phyloP scores from a whole-genome alignment of 2,113 vertebrate genomes.

The Dromas ardeola region DNA sequence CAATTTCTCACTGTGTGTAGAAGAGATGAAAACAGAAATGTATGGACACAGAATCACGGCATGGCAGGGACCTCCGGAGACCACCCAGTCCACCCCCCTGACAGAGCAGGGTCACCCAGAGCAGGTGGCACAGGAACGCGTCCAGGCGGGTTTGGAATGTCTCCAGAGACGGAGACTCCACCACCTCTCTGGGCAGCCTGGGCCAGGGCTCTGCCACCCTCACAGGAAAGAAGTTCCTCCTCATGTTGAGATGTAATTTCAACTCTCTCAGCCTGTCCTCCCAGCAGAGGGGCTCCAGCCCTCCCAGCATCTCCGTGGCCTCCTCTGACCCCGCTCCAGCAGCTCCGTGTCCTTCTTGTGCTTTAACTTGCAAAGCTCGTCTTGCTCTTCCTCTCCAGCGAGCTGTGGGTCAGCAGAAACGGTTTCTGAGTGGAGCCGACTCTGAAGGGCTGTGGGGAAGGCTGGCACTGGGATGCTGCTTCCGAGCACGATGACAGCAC shows the following conservation, averaged over 20 bases:
- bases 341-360: background rate
- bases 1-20: background rate
- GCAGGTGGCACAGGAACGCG: too few relatives aligned
- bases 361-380: background rate
- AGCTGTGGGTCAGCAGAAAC: background rate
- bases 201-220: too few relatives aligned
- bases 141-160: too few relatives aligned
- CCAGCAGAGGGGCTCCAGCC: background rate
- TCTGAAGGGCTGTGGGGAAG: background rate
- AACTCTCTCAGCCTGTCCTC: background rate
- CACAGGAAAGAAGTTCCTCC: too few relatives aligned
- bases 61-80: background rate
- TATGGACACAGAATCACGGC: background rate
- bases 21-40: background rate
- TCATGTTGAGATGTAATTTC: background rate
- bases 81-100: background rate
- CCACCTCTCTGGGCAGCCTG: too few relatives aligned
- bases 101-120: background rate
- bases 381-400: rapidly evolving
- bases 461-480: background rate
- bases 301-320: background rate
- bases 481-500: rapidly evolving
- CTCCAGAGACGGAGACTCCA: too few relatives aligned
- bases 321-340: background rate
- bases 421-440: background rate